Conservation (phyloP, 2,888 invertebrate genomes). For the Crossocerus cetratus region DNA sequence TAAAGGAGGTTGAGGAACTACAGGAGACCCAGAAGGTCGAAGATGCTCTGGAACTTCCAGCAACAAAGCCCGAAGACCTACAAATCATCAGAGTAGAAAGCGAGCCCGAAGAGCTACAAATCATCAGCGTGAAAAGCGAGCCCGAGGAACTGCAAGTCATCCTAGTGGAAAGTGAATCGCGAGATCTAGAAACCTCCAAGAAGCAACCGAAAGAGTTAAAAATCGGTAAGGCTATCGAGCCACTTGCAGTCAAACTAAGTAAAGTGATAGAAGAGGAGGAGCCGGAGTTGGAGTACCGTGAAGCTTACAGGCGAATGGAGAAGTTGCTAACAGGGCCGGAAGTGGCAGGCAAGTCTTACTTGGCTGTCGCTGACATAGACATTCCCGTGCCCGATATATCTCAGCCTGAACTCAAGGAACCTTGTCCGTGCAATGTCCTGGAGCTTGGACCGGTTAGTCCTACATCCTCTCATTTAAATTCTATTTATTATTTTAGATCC, state of each 20-base stretch:
- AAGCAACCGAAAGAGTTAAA: too few relatives aligned
- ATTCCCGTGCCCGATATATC: background rate
- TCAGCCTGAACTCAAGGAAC: background rate
- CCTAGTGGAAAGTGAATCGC: too few relatives aligned
- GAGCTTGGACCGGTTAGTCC: background rate
- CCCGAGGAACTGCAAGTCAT: too few relatives aligned
- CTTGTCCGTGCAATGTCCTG: slow-evolving; percentile 1
- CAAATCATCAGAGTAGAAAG: too few relatives aligned
- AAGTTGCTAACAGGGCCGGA: background rate
- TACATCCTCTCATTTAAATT: background rate
- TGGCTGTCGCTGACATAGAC: slow-evolving; percentile 30
- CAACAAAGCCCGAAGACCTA: background rate
- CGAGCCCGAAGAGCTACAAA: too few relatives aligned
- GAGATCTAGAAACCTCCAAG: too few relatives aligned
- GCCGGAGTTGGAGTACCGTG: background rate
- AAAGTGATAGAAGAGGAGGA: background rate
- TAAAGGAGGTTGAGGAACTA: background rate
- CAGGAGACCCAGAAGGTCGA: background rate
- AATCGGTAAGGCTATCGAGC: too few relatives aligned
- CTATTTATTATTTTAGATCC: too few relatives aligned
- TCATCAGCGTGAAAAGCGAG: too few relatives aligned
- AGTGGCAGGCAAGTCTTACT: slow-evolving; percentile 14
- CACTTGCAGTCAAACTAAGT: too few relatives aligned
- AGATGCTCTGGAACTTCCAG: background rate
- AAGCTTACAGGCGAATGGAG: background rate